Base-by-base conservation (phyloP, 2,888 invertebrate genomes). In the Harpagoxenus sublaevis region DNA sequence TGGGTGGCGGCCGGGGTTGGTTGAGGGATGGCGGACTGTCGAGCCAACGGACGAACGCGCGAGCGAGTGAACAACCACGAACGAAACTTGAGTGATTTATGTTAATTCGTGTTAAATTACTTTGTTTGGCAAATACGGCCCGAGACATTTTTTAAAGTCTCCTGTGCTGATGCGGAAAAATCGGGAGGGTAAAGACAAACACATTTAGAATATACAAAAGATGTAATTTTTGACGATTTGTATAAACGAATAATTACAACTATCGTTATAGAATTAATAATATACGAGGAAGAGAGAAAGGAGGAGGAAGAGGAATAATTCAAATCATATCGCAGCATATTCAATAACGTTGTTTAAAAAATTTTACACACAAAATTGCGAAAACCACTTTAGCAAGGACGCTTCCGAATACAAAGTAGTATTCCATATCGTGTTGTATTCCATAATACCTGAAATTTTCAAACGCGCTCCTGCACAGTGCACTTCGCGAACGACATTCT, bases 71-170 rank as follows among this genome's bases (percentile, higher is more conserved):
- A 85, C 90, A 90, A 89, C 79, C 87, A 74, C 77, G 85, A 81
- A 70, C 87, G 87, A 78, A 87, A 85, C 88, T 89, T 86, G 84
- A 89, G 89, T 92, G 92, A 92, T 92, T 92, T 92, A 92, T 92
- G 92, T 92, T 92, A 92, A 92, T 92, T 92, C 90, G 88, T 88
- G 92, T 91, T 92, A 92, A 92, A 92, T 92, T 92, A 92, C 91
- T 92, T 91, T 90, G 89, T 92, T 87, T 89, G 88, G 84, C 75
- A 79, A 82, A 88, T 83, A 86, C 74, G 84, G 70, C 55, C 57
- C 78, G 89, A 88, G 88, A 87, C 88, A 85, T 87, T 91, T 91
- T 92, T 89, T 89, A 87, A 85, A 87, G 89, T 70, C 83, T 78
- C 62, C 71, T 42, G 57, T 35, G 62, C 51, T 18, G 55, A 65